Evolutionary conservation across 2,797 vertebrate genomes (phyloP).

Genomic region (Liparis tanakae): DNA sequence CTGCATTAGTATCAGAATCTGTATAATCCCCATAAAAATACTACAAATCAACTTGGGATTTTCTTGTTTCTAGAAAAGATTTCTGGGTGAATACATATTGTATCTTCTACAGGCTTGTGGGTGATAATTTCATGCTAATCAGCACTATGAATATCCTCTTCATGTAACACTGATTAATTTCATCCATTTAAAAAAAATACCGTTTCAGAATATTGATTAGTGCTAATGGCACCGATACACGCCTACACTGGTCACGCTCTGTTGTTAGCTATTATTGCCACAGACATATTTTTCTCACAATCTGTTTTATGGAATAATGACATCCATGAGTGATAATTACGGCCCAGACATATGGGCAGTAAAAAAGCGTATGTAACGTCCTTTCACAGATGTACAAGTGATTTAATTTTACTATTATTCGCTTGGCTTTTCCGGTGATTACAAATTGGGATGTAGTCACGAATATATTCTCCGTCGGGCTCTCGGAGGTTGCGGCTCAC

Average conservation of each 20-base stretch:
- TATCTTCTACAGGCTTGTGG: background rate
- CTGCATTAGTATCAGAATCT: too few relatives aligned
- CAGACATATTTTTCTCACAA: background rate
- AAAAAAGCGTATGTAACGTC: slow-evolving; percentile 6
- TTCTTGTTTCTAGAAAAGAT: background rate
- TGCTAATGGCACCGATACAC: background rate
- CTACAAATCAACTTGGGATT: background rate
- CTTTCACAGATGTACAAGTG: slow-evolving; percentile 5
- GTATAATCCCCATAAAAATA: background rate
- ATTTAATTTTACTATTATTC: background rate
- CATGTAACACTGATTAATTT: background rate
- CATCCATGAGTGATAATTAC: slow-evolving; percentile 17
- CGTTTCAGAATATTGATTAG: background rate
- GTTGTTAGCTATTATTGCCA: background rate
- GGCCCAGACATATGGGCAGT: slow-evolving; percentile 27
- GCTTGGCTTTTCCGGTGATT: background rate
- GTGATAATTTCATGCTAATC: background rate
- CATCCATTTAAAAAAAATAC: background rate
- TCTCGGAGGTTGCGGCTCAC: background rate
- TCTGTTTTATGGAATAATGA: slow-evolving; percentile 12
- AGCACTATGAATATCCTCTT: background rate
- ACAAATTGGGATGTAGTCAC: background rate
- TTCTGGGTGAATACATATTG: background rate
- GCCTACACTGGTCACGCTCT: background rate
- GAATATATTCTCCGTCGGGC: background rate